Percentiles rank a stretch among this genome's conserved stretches.
These are phyloP conservation scores for Drosophila mercatorum DNA, from an alignment of 2,888 invertebrate genomes.

Conservation along the genomic window DNA sequence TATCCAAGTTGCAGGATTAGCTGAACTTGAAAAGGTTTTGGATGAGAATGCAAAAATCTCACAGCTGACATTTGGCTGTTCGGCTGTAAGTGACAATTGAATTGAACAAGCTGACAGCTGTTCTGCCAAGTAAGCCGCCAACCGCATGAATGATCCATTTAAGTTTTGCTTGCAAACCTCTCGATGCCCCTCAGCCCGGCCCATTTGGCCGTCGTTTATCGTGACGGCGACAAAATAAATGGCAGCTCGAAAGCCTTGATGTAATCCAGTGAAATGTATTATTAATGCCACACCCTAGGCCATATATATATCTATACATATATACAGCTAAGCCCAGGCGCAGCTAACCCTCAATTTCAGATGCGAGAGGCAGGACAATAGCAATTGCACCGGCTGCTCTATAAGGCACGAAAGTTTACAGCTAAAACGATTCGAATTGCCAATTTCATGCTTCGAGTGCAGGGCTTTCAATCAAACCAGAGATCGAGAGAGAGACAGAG, in stretches of 20 bases:
- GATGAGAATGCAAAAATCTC: not conserved
- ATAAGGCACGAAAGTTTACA: constrained; percentile 67
- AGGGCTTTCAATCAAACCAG: constrained; percentile 67
- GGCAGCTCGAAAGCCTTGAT: constrained; percentile 20
- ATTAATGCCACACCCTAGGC: constrained; percentile 55
- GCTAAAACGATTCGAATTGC: constrained; percentile 79
- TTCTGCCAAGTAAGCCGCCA: constrained; percentile 20
- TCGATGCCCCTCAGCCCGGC: not conserved
- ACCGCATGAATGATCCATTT: constrained; percentile 28
- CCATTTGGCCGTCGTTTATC: not conserved
- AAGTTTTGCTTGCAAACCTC: not conserved
- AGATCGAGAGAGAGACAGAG: constrained; percentile 1
- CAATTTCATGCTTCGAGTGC: constrained; percentile 79
- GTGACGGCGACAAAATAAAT: constrained; percentile 16
- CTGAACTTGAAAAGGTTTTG: constrained; percentile 1
- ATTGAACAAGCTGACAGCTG: constrained; percentile 31
- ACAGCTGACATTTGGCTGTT: not conserved
- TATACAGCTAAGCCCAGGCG: not conserved
- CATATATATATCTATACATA: not conserved
- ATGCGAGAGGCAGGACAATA: constrained; percentile 25
- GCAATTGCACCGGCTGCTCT: constrained; percentile 40
- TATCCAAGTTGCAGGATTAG: not conserved
- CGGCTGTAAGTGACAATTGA: constrained; percentile 17
- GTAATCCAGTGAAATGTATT: constrained; percentile 54
- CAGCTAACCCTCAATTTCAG: constrained; percentile 2